Evolutionary conservation across 2,888 invertebrate species (phyloP).

Genomic region (Himalopsyche japonica): DNA sequence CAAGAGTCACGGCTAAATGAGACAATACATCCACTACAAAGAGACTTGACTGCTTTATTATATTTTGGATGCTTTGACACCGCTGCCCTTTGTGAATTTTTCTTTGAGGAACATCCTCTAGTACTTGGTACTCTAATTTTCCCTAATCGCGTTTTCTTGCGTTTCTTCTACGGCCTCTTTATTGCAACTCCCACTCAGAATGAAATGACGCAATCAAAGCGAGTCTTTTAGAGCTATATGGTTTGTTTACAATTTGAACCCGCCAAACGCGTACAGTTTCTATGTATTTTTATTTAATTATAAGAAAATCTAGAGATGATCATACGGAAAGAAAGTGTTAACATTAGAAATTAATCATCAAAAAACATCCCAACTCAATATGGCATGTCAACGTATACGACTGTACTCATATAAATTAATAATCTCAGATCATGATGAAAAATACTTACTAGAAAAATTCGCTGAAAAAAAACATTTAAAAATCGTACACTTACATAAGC

Average conservation of each 20-base stretch:
- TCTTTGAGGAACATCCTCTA: conserved; percentile 19
- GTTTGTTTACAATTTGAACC: neutral
- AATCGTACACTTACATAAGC: no score
- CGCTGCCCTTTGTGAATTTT: conserved; percentile 25
- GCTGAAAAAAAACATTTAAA: no score
- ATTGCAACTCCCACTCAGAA: conserved; percentile 11
- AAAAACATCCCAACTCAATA: no score
- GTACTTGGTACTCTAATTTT: conserved; percentile 35
- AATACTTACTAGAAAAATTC: no score
- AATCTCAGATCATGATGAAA: no score
- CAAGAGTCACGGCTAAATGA: neutral
- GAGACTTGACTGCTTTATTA: conserved; percentile 1
- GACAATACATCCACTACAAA: neutral
- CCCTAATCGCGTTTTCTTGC: conserved; percentile 37
- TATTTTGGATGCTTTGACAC: conserved; percentile 17
- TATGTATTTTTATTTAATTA: no score
- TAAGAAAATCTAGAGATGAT: no score
- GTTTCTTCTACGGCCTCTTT: conserved; percentile 19
- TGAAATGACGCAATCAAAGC: conserved; percentile 33
- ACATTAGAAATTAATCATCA: no score
- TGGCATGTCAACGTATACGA: no score
- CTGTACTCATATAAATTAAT: no score
- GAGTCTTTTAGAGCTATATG: neutral
- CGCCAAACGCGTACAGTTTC: no score
- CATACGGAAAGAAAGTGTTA: no score